These are phyloP conservation scores for Epinephelus coioides DNA, from an alignment of 2,797 vertebrate species.

Conservation along the genomic window DNA sequence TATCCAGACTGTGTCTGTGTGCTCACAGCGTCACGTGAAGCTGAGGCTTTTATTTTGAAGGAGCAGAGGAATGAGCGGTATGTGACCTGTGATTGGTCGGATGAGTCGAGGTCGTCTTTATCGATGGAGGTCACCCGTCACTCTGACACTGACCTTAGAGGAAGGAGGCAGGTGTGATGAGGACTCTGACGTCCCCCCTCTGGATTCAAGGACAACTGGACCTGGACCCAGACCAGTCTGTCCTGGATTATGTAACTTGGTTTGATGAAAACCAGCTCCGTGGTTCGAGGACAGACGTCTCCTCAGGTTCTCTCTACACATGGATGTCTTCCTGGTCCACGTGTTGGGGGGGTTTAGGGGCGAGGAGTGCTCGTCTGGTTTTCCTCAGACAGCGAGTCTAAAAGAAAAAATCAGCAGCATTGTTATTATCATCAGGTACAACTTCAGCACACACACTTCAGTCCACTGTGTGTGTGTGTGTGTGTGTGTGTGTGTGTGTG, in stretches of 20 bases:
- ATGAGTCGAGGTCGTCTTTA: constrained; percentile 4
- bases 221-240: background rate
- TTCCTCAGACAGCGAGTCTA: background rate
- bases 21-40: too few species aligned
- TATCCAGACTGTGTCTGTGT: too few species aligned
- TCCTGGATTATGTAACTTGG: constrained; percentile 45
- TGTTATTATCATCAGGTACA: too few species aligned
- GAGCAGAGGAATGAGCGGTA: background rate
- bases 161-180: background rate
- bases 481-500: too few species aligned
- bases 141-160: constrained; percentile 3
- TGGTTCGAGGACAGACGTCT: constrained; percentile 34
- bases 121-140: constrained; percentile 18
- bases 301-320: constrained; percentile 31
- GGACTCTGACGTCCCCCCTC: background rate
- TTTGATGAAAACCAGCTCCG: constrained; percentile 56
- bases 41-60: constrained; percentile 4
- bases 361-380: background rate
- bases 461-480: too few species aligned
- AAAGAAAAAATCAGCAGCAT: background rate
- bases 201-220: constrained; percentile 23
- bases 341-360: background rate
- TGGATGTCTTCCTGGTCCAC: constrained; percentile 28
- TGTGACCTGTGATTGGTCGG: background rate
- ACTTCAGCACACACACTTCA: too few species aligned